Base-by-base conservation (phyloP, 2,888 invertebrate species). In the Spatulosminthurus flaviceps region DNA sequence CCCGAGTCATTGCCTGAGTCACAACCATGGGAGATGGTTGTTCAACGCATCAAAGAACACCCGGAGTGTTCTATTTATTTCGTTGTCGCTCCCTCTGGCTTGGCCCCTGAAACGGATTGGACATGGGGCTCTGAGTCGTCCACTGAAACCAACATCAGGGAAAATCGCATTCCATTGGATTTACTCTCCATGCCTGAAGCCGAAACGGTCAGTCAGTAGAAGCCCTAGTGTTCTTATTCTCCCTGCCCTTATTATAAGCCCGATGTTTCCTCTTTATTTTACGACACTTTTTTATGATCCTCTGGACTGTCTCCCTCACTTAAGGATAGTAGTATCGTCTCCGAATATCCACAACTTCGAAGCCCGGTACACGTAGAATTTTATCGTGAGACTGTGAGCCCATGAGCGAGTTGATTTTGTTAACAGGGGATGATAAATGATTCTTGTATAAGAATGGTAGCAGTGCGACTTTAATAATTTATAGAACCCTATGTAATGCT, bases 51-150 rank as follows among this genome's bases (percentile, higher is more conserved):
- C 84, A 93, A 94, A 84, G 91, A 92, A 77, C 97, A 98, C 88
- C 93, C 95, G n/a, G 95, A 97, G 88, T 98, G 96, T 89, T 92
- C 93, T 79, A 93, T 94, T 86, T 95, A 95, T 90, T 98, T 97
- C 90, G 94, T 95, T 86, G 94, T 94, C 87, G 92, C 93, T 86
- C 92, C 92, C 16, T 84, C 85, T 78, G 85, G 85, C 26, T 81
- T 85, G 21, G 83, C 83, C 28, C 84, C 84, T 43, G 85, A 84
- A 76, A 93, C 93, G 86, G 92, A 92, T 86, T 92, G 90, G 86
- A 92, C 93, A 72, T 95, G 93, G 94, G 84, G 84, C 28, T 85
- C 85, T 24, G 85, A 85, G 72, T 84, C 84, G 21, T 82, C 82
- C 4, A 92, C 92, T 82, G 93, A 92, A 88, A 92, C 92, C 83